Conservation (phyloP, 2,888 invertebrate genomes). For the Drosophila leonis region DNA sequence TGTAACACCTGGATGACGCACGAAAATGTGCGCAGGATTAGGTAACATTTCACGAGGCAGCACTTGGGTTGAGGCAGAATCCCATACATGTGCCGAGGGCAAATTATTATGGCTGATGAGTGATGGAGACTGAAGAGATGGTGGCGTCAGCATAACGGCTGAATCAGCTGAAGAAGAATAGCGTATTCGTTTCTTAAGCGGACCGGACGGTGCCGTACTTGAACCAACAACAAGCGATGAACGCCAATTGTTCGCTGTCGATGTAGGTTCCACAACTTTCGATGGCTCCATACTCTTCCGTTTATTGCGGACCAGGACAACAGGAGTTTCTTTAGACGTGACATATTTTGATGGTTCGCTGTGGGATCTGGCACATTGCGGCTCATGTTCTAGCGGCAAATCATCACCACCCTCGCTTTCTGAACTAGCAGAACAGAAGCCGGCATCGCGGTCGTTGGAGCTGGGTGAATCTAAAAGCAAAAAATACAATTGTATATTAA, state of each 20-base stretch:
- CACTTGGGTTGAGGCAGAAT: slow-evolving; percentile 83
- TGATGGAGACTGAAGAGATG: slow-evolving; percentile 86
- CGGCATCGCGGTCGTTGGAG: slow-evolving; percentile 87
- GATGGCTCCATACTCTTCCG: slow-evolving; percentile 89
- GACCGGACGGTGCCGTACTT: slow-evolving; percentile 84
- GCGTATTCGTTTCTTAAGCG: slow-evolving; percentile 90
- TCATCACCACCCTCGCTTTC: slow-evolving; percentile 87
- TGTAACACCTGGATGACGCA: slow-evolving; percentile 85
- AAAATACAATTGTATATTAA: neutral
- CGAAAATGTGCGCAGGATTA: slow-evolving; percentile 84
- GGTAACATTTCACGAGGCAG: slow-evolving; percentile 86
- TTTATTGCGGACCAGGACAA: slow-evolving; percentile 87
- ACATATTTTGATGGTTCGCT: slow-evolving; percentile 88
- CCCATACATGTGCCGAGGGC: slow-evolving; percentile 87
- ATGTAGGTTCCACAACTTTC: slow-evolving; percentile 86
- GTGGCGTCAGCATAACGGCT: slow-evolving; percentile 76
- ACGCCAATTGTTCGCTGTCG: neutral
- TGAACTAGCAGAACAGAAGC: slow-evolving; percentile 89
- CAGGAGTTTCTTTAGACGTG: slow-evolving; percentile 88
- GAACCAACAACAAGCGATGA: slow-evolving; percentile 9
- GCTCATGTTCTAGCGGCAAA: slow-evolving; percentile 86
- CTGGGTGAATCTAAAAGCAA: slow-evolving; percentile 83
- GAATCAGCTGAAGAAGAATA: slow-evolving; percentile 85
- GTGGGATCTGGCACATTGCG: slow-evolving; percentile 83
- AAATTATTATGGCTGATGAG: slow-evolving; percentile 55